These are phyloP conservation scores for Passerina amoena DNA, from an alignment of 2,113 vertebrate genomes.

Conservation along the genomic window DNA sequence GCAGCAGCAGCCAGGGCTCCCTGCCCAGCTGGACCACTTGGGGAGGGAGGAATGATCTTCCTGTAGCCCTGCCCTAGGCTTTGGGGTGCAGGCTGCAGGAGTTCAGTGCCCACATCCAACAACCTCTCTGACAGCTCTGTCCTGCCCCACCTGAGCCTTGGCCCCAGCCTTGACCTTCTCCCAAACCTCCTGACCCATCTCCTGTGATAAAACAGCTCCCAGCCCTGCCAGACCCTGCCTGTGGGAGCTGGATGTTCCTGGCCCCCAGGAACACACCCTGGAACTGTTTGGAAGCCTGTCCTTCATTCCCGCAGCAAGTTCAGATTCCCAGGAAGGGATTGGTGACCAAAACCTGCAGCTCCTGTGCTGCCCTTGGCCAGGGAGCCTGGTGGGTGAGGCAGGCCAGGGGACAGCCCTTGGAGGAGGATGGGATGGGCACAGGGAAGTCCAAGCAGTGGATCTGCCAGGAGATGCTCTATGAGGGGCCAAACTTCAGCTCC, in stretches of 20 bases:
- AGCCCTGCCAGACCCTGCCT: not conserved
- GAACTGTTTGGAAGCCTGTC: not conserved
- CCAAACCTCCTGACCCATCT: not conserved
- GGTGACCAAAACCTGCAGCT: not conserved
- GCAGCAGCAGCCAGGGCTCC: not conserved
- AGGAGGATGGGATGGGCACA: not conserved
- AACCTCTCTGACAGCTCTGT: not conserved
- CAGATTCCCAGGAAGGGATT: not conserved
- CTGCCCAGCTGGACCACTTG: accelerated
- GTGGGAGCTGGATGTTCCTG: not conserved
- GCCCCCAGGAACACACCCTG: not conserved
- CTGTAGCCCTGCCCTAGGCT: not conserved
- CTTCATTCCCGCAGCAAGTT: not conserved
- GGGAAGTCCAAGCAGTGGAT: not conserved
- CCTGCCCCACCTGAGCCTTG: not conserved
- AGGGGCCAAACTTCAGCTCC: not conserved
- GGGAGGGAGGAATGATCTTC: not conserved
- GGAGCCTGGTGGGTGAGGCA: accelerated
- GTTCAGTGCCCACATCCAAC: not conserved
- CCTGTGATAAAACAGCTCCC: not conserved
- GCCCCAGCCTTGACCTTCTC: not conserved
- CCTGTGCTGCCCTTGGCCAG: not conserved
- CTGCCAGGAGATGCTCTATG: not conserved
- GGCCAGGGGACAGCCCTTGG: not conserved
- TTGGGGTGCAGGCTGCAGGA: accelerated